Evolutionary conservation across 2,797 vertebrate genomes (phyloP).

Genomic region (Centroberyx gerrardi): DNA sequence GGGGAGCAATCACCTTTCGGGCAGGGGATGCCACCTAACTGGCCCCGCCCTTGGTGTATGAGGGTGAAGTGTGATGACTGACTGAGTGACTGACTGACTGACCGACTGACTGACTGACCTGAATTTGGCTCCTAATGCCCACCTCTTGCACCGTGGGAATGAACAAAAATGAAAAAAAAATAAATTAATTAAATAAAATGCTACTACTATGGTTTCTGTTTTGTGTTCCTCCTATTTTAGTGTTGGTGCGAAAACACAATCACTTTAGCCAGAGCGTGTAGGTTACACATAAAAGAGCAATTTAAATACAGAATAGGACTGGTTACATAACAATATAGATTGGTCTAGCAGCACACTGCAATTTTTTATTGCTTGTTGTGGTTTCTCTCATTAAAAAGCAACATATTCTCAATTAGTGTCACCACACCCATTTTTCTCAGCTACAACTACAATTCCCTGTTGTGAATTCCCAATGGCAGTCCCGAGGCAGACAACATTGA

Average conservation of each 20-base stretch:
- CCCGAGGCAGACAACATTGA: conserved; percentile 49
- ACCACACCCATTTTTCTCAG: conserved; percentile 60
- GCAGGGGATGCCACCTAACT: neutral
- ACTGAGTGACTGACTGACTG: no score
- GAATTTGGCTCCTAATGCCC: no score
- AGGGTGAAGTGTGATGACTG: no score
- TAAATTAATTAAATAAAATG: no score
- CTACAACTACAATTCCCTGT: conserved; percentile 54
- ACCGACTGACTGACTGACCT: no score
- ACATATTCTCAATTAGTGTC: conserved; percentile 55
- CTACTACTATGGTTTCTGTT: neutral
- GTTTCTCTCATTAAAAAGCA: conserved; percentile 58
- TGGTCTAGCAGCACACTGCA: conserved; percentile 38
- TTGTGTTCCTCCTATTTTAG: neutral
- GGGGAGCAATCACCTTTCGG: conserved; percentile 25
- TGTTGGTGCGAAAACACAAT: conserved; percentile 19
- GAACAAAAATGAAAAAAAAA: no score
- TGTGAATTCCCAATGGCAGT: conserved; percentile 49
- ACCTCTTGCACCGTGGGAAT: no score
- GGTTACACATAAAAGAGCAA: conserved; percentile 47
- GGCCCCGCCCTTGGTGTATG: neutral
- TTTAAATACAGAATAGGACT: conserved; percentile 44
- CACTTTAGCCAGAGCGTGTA: conserved; percentile 34
- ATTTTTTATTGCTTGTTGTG: conserved; percentile 38
- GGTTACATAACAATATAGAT: conserved; percentile 53